A percentile compares a stretch with the other conserved stretches of the same genome.
phyloP scores from a whole-genome alignment of 2,797 vertebrate species.

The Cichlasoma orientale region DNA sequence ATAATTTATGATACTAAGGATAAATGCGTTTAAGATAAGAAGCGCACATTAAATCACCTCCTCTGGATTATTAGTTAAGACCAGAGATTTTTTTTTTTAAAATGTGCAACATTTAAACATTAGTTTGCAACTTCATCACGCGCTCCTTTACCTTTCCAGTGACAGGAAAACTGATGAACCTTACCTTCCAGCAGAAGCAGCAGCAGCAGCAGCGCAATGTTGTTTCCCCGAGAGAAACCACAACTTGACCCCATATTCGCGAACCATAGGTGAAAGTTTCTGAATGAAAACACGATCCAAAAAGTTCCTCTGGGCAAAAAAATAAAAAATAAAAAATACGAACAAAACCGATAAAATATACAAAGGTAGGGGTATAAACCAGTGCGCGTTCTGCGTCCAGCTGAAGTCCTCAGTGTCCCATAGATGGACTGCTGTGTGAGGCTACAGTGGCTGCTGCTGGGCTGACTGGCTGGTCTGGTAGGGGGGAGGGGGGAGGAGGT shows the following conservation, averaged over 20 bases:
- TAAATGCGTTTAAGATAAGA: not conserved
- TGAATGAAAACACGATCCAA: slow-evolving; percentile 45
- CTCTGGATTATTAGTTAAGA: not conserved
- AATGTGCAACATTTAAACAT: not conserved
- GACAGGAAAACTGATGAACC: slow-evolving; percentile 13
- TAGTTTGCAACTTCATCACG: not conserved
- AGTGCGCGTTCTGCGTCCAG: slow-evolving; percentile 33
- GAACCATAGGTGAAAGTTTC: slow-evolving; percentile 82
- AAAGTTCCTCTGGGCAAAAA: slow-evolving; percentile 17
- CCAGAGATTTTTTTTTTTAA: not conserved
- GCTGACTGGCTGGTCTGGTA: slow-evolving; percentile 43
- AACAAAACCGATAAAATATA: not conserved
- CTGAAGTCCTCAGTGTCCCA: slow-evolving; percentile 80
- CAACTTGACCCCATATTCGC: slow-evolving; percentile 80
- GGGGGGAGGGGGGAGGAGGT: slow-evolving; percentile 50
- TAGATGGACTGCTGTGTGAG: slow-evolving; percentile 60
- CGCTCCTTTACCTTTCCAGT: not conserved
- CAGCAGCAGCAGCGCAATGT: slow-evolving; percentile 65
- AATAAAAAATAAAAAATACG: not conserved
- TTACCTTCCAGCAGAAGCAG: slow-evolving; percentile 80
- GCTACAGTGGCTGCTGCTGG: slow-evolving; percentile 54
- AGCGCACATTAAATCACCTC: not conserved
- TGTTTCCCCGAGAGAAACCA: slow-evolving; percentile 76
- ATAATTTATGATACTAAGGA: not conserved
- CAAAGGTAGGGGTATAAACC: slow-evolving; percentile 1